Evolutionary conservation across 2,888 invertebrate genomes (phyloP), one percentile per base, ranked within the genome.

Genomic region (Cephus spinipes): DNA sequence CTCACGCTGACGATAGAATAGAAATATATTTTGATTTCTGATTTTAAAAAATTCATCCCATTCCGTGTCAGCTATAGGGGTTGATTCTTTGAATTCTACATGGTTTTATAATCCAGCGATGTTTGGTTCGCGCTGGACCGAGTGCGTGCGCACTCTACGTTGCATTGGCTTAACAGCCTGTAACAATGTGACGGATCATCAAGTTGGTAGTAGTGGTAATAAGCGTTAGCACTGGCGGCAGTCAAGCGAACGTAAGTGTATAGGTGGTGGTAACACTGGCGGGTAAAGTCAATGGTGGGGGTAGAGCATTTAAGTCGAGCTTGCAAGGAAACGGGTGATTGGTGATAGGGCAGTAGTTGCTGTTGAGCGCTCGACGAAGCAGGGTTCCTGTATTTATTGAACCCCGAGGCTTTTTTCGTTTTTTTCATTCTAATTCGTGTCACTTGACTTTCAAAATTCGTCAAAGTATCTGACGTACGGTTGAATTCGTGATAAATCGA

Each of bases 291-390:
- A 1, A 31, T 32, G 32, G 71, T 32, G 83, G 86, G 91, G 84
- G 86, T 83, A 85, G 86, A 92, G 82, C 87, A 88, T 84, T 91
- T 90, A 79, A 88, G 92, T 85, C 89, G 91, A 85, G 89, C 92
- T 90, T 92, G 92, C 92, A 90, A 92, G 89, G 93, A 92, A 86
- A 88, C 93, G 87, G 92, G 92, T 88, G 91, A 92, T 84, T 90
- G 88, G 89, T 92, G 89, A 87, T 85, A 84, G 83, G 84, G 79
- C 79, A 79, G 81, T 81, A 82, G 83, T 83, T 81, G 80, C 80
- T 79, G 80, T 79, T 80, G 82, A 79, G 81, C 80, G 79, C 76
- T 82, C 81, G 82, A 78, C 81, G 79, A 78, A 80, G 80, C 23
- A 33, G 71, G 71, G 71, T 71, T 33, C 33, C 33, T 33, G 12